Evolutionary conservation across 2,113 vertebrate species (phyloP), one percentile per base, ranked within the genome.

Genomic region (Cavia porcellus): DNA sequence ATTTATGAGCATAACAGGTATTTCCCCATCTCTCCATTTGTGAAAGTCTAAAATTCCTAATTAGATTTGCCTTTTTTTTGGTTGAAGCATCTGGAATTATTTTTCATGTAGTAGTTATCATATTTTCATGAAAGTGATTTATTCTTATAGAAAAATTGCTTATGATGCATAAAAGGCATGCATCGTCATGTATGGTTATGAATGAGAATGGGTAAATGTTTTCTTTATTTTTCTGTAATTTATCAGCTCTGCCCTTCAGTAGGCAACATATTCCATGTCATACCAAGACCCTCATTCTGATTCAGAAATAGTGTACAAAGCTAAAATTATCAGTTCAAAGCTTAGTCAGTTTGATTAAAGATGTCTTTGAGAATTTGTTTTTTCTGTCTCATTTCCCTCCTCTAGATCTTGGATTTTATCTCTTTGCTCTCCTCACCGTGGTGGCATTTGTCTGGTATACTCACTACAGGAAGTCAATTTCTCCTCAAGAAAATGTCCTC

Each of bases 11-110:
- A 2, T 96, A 85, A 72, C 1, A 42, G 8, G n/a, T 88, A 90
- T 96, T 95, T 94, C 19, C 25, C 68, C 24, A 72, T 72, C 30
- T 94, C 1, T 85, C 8, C 82, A 30, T 66, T 81, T 95, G 7
- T 84, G 42, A 96, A 97, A 95, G 1, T 81, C 17, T 84, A 77
- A 87, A 95, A 75, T 87, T 94, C 25, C 50, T 77, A 85, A 89
- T 84, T 96, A 86, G 47, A 38, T 83, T 90, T 90, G 17, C 13
- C 50, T 57, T 82, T 86, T 86, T 38, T 77, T 57, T 68, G 10
- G 50, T 92, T n/a, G 47, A 57, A 94, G 88, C 2, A 8, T 7
- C 55, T 62, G 55, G 81, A 90, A 85, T 77, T 90, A 81, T 59
- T 10, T 93, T 91, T 93, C 35, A 55, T 81, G 30, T 72, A 68